A percentile compares a stretch with the other conserved stretches of the same genome.
These are phyloP conservation scores for Oreochromis niloticus DNA, from an alignment of 2,113 vertebrate genomes.

Conservation along the genomic window DNA sequence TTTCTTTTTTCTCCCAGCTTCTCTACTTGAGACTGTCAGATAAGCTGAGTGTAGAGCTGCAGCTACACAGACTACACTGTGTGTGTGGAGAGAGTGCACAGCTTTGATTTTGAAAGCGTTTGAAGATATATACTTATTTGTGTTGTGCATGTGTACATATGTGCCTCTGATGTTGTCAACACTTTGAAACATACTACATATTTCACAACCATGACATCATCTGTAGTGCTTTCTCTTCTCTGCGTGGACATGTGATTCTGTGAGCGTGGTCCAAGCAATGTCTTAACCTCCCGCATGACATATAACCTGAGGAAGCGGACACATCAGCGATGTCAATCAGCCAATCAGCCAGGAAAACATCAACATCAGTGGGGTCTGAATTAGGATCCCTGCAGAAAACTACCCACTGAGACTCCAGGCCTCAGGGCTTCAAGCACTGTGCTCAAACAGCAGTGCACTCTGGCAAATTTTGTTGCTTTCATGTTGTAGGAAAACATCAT, in stretches of 20 bases:
- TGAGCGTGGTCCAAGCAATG: background rate
- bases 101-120: background rate
- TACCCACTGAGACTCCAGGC: background rate
- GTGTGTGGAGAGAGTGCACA: background rate
- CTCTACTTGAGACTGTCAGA: background rate
- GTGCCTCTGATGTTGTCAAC: background rate
- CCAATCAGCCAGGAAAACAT: background rate
- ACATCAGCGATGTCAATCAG: slow-evolving; percentile 4
- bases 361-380: background rate
- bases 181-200: background rate
- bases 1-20: background rate
- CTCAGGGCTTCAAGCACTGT: background rate
- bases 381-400: slow-evolving; percentile 1
- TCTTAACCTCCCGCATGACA: background rate
- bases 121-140: background rate
- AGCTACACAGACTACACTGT: background rate
- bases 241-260: background rate
- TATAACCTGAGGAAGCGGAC: slow-evolving; percentile 8
- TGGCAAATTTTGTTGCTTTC: background rate
- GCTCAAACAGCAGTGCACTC: background rate
- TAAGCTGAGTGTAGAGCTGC: background rate
- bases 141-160: background rate
- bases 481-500: background rate
- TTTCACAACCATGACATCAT: background rate
- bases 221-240: background rate